Conservation (phyloP, 2,888 invertebrate species). For the Ophioninae sp. region DNA sequence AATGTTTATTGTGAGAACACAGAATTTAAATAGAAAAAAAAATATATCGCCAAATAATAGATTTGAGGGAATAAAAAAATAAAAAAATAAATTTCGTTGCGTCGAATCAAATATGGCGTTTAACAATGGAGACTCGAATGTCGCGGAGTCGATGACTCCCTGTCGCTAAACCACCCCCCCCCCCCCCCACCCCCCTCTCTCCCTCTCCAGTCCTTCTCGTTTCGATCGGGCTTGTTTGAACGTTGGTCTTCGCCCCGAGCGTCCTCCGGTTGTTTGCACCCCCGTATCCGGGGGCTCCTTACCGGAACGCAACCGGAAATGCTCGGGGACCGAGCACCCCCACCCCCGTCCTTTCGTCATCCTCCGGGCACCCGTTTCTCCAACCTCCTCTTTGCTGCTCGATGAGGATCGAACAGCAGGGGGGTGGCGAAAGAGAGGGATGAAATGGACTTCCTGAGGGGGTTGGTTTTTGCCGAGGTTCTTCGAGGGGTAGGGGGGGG, state of each 20-base stretch:
- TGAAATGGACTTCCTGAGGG: background rate
- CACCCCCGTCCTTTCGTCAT: no score
- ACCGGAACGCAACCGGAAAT: background rate
- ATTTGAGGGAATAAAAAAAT: no score
- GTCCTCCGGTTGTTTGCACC: conserved; percentile 74
- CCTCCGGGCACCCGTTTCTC: no score
- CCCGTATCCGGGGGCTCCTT: conserved; percentile 59
- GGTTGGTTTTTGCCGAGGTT: no score
- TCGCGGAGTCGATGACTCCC: background rate
- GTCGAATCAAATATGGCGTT: conserved; percentile 60
- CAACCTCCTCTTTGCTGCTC: no score
- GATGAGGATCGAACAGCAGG: background rate
- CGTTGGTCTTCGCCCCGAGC: conserved; percentile 75
- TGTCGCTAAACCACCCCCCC: no score
- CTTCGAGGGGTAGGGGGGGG: no score
- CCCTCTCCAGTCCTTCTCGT: conserved; percentile 56
- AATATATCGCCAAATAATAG: no score
- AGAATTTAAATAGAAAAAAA: no score
- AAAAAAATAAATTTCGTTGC: no score
- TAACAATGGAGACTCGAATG: conserved; percentile 59
- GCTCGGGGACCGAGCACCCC: no score
- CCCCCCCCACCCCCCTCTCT: background rate
- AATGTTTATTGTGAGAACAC: no score
- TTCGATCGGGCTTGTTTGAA: conserved; percentile 79
- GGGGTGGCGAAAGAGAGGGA: conserved; percentile 18